phyloP scores from a whole-genome alignment of 1,140 invertebrate genomes.

The Brachionus koreanus region DNA sequence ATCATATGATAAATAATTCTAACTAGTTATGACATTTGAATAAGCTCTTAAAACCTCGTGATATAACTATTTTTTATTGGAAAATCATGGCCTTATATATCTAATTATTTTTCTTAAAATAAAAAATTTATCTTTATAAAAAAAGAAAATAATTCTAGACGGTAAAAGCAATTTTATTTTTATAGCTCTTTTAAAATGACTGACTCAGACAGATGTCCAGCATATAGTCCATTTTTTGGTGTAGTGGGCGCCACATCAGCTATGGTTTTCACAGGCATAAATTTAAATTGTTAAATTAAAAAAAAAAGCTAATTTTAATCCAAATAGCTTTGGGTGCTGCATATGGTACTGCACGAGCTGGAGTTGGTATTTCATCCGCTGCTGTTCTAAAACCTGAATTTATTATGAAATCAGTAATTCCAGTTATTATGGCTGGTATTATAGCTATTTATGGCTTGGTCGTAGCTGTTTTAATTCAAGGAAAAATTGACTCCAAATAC shows the following conservation, averaged over 20 bases:
- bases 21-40: neutral
- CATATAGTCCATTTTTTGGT: conserved; percentile 73
- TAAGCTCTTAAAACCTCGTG: neutral
- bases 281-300: neutral
- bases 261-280: conserved; percentile 79
- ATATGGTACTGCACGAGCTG: conserved; percentile 98
- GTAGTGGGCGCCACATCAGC: conserved; percentile 96
- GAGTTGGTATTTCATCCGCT: conserved; percentile 98
- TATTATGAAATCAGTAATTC: conserved; percentile 99
- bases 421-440: conserved; percentile 99
- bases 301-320: neutral
- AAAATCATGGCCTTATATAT: neutral
- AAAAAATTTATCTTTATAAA: neutral
- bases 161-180: neutral
- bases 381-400: conserved; percentile 98
- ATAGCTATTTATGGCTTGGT: conserved; percentile 99
- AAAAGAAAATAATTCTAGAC: neutral
- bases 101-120: neutral
- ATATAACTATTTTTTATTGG: neutral
- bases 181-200: neutral
- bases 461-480: conserved; percentile 93
- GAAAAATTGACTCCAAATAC: conserved; percentile 68
- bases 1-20: neutral
- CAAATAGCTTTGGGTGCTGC: conserved; percentile 82
- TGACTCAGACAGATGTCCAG: conserved; percentile 44